These are phyloP conservation scores for Acheta domesticus DNA, from an alignment of 2,888 invertebrate species.

Conservation along the genomic window DNA sequence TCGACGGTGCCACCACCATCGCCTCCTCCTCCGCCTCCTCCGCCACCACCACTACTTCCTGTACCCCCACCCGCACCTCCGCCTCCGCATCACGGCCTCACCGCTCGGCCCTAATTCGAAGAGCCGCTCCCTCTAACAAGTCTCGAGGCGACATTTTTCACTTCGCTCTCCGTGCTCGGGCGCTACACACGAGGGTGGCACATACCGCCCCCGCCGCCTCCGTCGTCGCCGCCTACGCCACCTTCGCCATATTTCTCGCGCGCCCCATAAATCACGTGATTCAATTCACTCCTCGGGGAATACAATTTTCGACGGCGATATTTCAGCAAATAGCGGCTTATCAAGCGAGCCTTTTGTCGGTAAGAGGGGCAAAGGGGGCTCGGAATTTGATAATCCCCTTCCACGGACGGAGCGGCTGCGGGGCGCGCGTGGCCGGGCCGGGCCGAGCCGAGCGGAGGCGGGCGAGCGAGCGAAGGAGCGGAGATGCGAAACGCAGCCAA, in stretches of 20 bases:
- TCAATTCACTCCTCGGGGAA: background rate
- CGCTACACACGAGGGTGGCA: background rate
- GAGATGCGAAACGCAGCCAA: background rate
- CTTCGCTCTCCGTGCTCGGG: no score
- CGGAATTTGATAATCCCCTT: background rate
- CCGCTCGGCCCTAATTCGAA: no score
- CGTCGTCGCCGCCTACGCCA: background rate
- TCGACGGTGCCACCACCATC: no score
- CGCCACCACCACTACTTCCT: no score
- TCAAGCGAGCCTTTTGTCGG: background rate
- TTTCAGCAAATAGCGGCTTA: constrained; percentile 18
- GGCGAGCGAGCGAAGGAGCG: background rate
- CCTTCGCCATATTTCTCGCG: background rate
- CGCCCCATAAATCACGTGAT: constrained; percentile 18
- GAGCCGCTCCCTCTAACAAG: no score
- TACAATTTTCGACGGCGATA: constrained; percentile 10
- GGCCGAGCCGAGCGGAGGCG: no score
- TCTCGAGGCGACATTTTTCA: no score
- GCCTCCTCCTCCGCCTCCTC: no score
- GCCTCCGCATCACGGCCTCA: no score
- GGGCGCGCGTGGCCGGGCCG: background rate
- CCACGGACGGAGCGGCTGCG: background rate
- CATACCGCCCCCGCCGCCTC: background rate
- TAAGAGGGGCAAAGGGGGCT: background rate
- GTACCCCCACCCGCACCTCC: no score